These are phyloP conservation scores for Philopedon plagiatum DNA, from an alignment of 2,888 invertebrate species.

Conservation along the genomic window DNA sequence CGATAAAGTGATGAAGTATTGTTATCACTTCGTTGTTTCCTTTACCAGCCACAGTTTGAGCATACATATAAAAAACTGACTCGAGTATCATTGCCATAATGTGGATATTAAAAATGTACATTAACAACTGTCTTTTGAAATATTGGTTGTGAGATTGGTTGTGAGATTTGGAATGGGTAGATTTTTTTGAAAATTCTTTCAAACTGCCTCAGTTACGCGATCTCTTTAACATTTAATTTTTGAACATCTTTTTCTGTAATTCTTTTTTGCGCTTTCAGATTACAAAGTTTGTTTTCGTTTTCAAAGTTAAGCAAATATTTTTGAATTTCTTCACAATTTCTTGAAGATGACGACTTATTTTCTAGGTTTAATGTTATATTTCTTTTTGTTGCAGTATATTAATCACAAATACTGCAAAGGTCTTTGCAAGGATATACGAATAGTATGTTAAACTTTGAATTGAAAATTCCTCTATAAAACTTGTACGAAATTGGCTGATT, in stretches of 20 bases:
- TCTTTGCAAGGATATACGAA: conserved; percentile 12
- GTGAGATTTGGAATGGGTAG: conserved; percentile 20
- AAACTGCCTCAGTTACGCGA: conserved; percentile 4
- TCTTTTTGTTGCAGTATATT: conserved; percentile 22
- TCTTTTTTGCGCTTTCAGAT: neutral
- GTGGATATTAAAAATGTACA: conserved; percentile 1
- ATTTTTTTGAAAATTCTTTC: conserved; percentile 37
- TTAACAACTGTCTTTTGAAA: neutral
- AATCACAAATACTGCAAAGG: conserved; percentile 26
- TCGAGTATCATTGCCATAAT: conserved; percentile 16
- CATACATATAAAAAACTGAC: conserved; percentile 2
- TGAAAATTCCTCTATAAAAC: conserved; percentile 10
- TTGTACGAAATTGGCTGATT: conserved; percentile 14
- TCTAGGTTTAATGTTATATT: conserved; percentile 16
- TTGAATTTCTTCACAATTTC: neutral
- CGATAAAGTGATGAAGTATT: conserved; percentile 6
- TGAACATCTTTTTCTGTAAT: conserved; percentile 12
- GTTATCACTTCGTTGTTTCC: conserved; percentile 11
- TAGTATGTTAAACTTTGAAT: conserved; percentile 8
- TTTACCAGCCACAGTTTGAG: conserved; percentile 4
- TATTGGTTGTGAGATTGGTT: conserved; percentile 10
- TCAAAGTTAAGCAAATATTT: conserved; percentile 20
- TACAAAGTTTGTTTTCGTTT: no score
- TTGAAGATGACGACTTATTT: neutral
- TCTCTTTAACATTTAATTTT: conserved; percentile 49